phyloP scores from a whole-genome alignment of 2,888 invertebrate species.

The Tinea pellionella region DNA sequence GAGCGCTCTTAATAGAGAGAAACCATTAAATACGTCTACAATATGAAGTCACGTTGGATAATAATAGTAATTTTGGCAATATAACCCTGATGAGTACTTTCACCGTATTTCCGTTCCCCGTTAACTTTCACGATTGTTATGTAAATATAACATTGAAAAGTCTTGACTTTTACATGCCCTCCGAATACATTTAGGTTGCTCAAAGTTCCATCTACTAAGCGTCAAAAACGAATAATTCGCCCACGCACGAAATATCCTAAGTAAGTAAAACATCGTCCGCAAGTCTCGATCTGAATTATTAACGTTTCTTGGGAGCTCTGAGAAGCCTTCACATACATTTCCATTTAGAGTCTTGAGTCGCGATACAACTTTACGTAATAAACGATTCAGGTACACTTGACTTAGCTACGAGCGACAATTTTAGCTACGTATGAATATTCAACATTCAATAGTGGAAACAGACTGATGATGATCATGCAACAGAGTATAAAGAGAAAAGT shows the following conservation, averaged over 20 bases:
- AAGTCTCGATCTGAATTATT: background rate
- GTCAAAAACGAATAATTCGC: background rate
- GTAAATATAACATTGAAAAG: background rate
- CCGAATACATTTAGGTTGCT: background rate
- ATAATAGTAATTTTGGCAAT: background rate
- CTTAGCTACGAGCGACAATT: background rate
- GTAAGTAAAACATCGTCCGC: background rate
- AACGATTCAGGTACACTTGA: background rate
- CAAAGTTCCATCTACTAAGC: background rate
- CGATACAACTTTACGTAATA: background rate
- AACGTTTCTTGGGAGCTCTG: background rate
- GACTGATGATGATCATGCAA: no score
- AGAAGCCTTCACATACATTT: background rate
- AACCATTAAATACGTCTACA: no score
- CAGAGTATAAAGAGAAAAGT: no score
- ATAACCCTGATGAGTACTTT: background rate
- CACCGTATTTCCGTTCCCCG: background rate
- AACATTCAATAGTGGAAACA: background rate
- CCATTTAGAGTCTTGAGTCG: background rate
- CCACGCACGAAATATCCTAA: constrained; percentile 1
- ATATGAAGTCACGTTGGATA: no score
- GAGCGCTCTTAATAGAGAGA: no score
- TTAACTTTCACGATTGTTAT: background rate
- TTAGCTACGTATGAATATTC: background rate
- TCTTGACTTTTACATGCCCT: background rate